phyloP scores from a whole-genome alignment of 2,888 invertebrate species.

The Drosophila paramelanica region DNA sequence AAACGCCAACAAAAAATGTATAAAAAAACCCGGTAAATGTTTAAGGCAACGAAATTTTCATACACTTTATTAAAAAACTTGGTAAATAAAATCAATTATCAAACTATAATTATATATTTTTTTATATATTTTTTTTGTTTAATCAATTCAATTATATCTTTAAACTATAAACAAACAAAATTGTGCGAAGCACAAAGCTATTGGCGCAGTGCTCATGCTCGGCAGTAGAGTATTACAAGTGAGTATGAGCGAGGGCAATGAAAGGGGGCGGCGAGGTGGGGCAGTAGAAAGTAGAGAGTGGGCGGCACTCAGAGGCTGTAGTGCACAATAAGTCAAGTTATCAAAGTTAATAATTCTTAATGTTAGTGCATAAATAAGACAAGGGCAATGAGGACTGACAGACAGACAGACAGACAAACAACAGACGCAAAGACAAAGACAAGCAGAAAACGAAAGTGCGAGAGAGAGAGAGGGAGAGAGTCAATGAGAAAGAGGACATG shows the following conservation, averaged over 20 bases:
- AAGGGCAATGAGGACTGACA: constrained; percentile 45
- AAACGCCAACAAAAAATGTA: constrained; percentile 29
- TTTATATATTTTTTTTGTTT: no score
- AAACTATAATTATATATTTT: no score
- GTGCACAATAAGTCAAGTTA: constrained; percentile 77
- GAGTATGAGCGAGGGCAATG: constrained; percentile 21
- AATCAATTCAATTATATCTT: no score
- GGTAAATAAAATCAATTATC: no score
- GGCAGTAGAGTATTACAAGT: constrained; percentile 12
- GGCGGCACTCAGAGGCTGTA: constrained; percentile 36
- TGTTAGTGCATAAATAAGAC: constrained; percentile 79
- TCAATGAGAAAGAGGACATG: constrained; percentile 43
- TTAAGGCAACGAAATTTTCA: constrained; percentile 4
- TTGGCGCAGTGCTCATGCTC: not conserved
- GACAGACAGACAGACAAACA: constrained; percentile 5
- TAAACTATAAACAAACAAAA: not conserved
- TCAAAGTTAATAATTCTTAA: constrained; percentile 81
- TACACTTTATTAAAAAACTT: constrained; percentile 19
- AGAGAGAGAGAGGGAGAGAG: not conserved
- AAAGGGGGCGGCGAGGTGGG: not conserved
- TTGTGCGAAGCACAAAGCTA: no score
- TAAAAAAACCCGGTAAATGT: constrained; percentile 22
- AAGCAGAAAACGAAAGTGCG: not conserved
- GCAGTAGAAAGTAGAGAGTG: not conserved
- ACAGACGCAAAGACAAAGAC: constrained; percentile 2